These are phyloP conservation scores for Asarcornis scutulata DNA, from an alignment of 2,113 vertebrate genomes.

Conservation along the genomic window DNA sequence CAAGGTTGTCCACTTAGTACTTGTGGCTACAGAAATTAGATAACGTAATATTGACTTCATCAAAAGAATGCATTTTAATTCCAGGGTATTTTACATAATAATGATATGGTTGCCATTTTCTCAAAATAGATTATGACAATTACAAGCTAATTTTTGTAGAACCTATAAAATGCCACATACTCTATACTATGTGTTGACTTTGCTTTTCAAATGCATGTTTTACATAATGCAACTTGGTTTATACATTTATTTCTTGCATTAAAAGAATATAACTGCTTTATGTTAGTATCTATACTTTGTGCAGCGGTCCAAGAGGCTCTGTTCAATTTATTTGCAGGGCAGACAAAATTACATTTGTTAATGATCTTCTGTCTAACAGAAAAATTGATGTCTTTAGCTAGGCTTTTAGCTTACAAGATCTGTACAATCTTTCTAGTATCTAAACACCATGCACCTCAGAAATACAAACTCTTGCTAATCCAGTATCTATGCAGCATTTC, in stretches of 20 bases:
- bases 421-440: background rate
- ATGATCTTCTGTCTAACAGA: background rate
- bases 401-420: background rate
- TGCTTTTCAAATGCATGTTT: slow-evolving; percentile 21
- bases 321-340: slow-evolving; percentile 1
- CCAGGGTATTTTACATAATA: slow-evolving; percentile 9
- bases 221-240: background rate
- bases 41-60: background rate
- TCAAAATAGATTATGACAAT: background rate
- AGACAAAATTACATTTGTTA: slow-evolving; percentile 37
- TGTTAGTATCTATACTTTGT: background rate
- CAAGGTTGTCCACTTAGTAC: background rate
- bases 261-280: background rate
- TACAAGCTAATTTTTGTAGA: slow-evolving; percentile 9
- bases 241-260: slow-evolving; percentile 7
- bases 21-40: background rate
- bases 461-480: background rate
- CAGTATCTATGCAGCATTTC: background rate
- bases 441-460: background rate
- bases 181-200: background rate
- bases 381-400: background rate
- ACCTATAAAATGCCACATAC: background rate
- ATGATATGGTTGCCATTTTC: background rate
- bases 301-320: background rate
- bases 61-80: slow-evolving; percentile 35